Base-by-base conservation (phyloP, 2,797 vertebrate species). In the Microhierax caerulescens region DNA sequence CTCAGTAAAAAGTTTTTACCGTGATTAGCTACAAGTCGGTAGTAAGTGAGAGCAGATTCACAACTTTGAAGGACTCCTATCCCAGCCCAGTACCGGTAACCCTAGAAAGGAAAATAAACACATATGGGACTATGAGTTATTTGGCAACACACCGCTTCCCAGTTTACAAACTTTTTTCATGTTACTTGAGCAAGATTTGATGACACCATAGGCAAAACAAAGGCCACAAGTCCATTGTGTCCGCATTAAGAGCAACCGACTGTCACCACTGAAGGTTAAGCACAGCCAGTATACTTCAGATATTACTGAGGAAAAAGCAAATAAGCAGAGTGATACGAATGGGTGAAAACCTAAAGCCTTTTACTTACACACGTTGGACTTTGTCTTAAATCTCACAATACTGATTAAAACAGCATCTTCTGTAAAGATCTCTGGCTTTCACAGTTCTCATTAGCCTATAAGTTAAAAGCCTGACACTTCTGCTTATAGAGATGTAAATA, bases 31-130 rank as follows among this genome's bases (percentile, higher is more conserved):
- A 99, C 99, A 17, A 99, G 98, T 43, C 99, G 98, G 91, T 99
- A 99, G 96, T 99, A 99, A 6, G 99, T 99, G 67, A 99, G 98
- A 3, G 99, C 99, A 28, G 99, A 99, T 97, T 99, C 99, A 91
- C 99, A 99, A 85, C 99, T 99, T 85, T 99, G 99, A 73, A 99
- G 99, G 86, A 99, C 99, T 57, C 99, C 99, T 34, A 99, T 99
- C 43, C 99, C 99, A 65, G 99, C 99, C 99, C 99, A 99, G 97
- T 99, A 99, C 27, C 99, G 98, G 98, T 99, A 99, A 64, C 99
- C 99, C 99, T 99, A 92, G 73, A 96, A 78, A 96, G 22, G 28
- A 97, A 95, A 67, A 41, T 3, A 63, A 0, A 64, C 17, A 21
- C 48, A 14, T 50, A 96, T 25, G 43, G 69, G 11, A 69, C 50